Conservation (phyloP, 1,140 invertebrate genomes). For the Drosophila punjabiensis region DNA sequence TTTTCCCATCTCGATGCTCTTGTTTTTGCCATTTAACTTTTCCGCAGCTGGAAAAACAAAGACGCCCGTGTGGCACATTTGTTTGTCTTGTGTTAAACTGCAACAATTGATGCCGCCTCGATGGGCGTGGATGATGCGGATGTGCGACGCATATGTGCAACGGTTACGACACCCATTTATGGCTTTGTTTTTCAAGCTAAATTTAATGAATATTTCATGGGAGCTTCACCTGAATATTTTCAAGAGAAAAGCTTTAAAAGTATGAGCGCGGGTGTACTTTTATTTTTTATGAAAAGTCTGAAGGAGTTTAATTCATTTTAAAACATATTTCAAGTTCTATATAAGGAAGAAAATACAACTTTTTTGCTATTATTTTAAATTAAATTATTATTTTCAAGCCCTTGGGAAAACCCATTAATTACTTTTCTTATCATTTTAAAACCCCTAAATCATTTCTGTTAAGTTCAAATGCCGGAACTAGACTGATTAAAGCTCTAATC, state of each 20-base stretch:
- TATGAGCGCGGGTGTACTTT: no score
- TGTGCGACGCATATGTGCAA: background rate
- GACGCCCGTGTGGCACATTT: conserved; percentile 32
- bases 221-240: conserved; percentile 18
- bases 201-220: conserved; percentile 67
- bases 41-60: conserved; percentile 73
- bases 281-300: background rate
- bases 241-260: conserved; percentile 13
- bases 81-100: conserved; percentile 73
- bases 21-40: conserved; percentile 29
- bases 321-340: background rate
- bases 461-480: background rate
- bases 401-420: background rate
- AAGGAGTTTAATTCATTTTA: background rate
- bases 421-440: background rate
- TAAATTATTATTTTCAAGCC: background rate
- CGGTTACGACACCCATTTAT: conserved; percentile 61
- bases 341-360: background rate
- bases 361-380: background rate
- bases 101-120: conserved; percentile 70
- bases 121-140: conserved; percentile 11
- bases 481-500: conserved; percentile 2
- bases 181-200: conserved; percentile 68
- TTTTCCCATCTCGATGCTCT: background rate
- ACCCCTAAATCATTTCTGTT: background rate